Base-by-base conservation (phyloP, 2,797 vertebrate species). In the Rhinatrema bivittatum region DNA sequence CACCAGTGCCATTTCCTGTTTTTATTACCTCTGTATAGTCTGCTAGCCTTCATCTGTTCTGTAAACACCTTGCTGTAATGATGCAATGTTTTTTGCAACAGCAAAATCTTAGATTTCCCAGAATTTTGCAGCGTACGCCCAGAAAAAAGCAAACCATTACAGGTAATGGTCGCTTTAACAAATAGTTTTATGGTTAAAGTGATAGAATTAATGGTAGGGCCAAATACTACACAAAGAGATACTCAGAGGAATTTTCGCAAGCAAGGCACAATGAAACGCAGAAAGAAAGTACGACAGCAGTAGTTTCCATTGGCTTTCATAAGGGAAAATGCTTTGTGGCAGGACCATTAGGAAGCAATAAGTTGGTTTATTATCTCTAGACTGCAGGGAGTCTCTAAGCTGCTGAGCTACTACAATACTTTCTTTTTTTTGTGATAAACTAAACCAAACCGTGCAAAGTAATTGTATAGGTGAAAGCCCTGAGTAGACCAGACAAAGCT, bases 341-440 rank as follows among this genome's bases (percentile, higher is more conserved):
- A 36, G 34, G 37, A 48, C 48, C 48, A 40, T 48, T 48, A 37
- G 45, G 32, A 48, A 40, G 45, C 36, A 40, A 41, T 48, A 48
- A 41, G 32, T 40, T 26, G 37, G 37, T n/a, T 48, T 41, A 48
- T 48, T 48, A 48, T 48, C 32, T 41, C 19, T 14, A 25, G 37
- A 48, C 45, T 26, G 32, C 45, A 41, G 38, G 37, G 17, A 35
- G 11, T 22, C 45, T 26, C 30, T 39, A 35, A 35, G 27, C 27
- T 35, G 21, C 37, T 35, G 36, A 48, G 35, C 21, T 35, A 17
- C 24, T 21, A 30, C 11, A 15, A 16, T 18, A 28, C n/a, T n/a
- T n/a, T 20, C 19, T 38, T 32, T 23, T 20, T 20, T 27, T 26
- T 46, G 29, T 32, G 20, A 21, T 15, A 25, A 31, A 25, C 12